A percentile compares a stretch with the other conserved stretches of the same genome.
Evolutionary conservation across 2,113 vertebrate species (phyloP).

Genomic region (cattle (Bos taurus)): ARS-UCD2.0 NC_037345.1:19964001-19964500

Average conservation of each 20-base stretch:
- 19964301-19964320: conserved; percentile 99
- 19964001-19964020: conserved; percentile 48
- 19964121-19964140: conserved; percentile 96
- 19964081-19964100: not conserved
- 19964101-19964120: conserved; percentile 36
- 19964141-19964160: conserved; percentile 94
- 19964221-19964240: conserved; percentile 97
- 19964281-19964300: conserved; percentile 99
- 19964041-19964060: not conserved
- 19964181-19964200: conserved; percentile 94
- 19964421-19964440: conserved; percentile 98
- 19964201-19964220: conserved; percentile 99
- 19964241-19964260: conserved; percentile 98
- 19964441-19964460: conserved; percentile 84
- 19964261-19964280: conserved; percentile 97
- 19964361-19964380: conserved; percentile 84
- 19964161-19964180: conserved; percentile 90
- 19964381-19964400: conserved; percentile 99
- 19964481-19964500: conserved; percentile 93
- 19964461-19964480: conserved; percentile 83
- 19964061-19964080: fast-evolving
- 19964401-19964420: conserved; percentile 97
- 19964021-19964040: not conserved
- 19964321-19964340: conserved; percentile 97
- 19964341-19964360: conserved; percentile 99